Percentiles rank a stretch among this genome's conserved stretches.
phyloP scores from a whole-genome alignment of 2,888 invertebrate genomes.

The Phyto melanocephala region DNA sequence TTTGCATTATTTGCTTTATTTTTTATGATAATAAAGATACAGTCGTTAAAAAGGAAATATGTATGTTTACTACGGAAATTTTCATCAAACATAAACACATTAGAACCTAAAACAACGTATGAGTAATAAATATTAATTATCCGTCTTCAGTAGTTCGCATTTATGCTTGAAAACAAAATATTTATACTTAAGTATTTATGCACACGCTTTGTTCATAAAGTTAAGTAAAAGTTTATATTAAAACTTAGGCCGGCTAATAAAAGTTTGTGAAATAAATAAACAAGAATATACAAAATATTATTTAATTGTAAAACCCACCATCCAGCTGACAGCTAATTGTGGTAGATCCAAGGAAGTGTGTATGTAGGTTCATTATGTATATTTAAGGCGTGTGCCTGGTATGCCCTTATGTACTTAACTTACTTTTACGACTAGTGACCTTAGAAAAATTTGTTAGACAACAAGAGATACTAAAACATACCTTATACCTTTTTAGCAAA shows the following conservation, averaged over 20 bases:
- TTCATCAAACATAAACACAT: constrained; percentile 15
- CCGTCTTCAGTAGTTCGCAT: not conserved
- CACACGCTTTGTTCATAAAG: not conserved
- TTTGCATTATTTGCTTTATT: not conserved
- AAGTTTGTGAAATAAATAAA: not conserved
- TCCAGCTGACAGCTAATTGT: not conserved
- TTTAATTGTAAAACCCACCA: not conserved
- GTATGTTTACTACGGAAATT: too few relatives aligned
- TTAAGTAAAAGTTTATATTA: not conserved
- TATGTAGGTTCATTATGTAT: not conserved
- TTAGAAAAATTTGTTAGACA: too few relatives aligned
- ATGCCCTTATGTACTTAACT: too few relatives aligned
- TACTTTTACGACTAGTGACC: too few relatives aligned
- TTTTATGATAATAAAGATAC: not conserved
- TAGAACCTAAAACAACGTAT: not conserved
- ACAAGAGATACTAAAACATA: too few relatives aligned
- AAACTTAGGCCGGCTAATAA: not conserved
- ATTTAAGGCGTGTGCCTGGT: too few relatives aligned
- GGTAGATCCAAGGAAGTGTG: not conserved
- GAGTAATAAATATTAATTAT: constrained; percentile 13
- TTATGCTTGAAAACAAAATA: not conserved
- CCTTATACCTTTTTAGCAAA: too few relatives aligned
- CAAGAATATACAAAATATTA: not conserved
- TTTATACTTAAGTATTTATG: not conserved
- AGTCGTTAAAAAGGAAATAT: not conserved